A percentile compares a stretch with the other conserved stretches of the same genome.
Conservation (phyloP, 64 coral and sea anemone species). For the Pocillopora damicornis region DNA sequence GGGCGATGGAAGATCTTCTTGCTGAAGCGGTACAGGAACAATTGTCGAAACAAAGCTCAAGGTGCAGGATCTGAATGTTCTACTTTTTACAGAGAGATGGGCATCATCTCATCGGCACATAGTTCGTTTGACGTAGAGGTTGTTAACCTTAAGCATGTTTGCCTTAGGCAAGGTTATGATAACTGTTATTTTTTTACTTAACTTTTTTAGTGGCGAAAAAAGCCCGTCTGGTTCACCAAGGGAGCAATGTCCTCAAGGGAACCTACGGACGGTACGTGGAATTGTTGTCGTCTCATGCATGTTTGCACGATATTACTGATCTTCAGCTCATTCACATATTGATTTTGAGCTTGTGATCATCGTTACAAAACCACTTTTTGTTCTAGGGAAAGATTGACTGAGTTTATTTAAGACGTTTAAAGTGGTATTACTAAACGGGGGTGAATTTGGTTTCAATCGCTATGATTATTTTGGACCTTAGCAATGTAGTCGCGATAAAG, state of each 20-base stretch:
- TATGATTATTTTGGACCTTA: neutral
- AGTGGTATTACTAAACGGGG: neutral
- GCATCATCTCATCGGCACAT: neutral
- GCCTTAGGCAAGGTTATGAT: neutral
- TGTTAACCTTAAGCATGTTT: neutral
- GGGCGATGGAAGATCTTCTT: constrained; percentile 81
- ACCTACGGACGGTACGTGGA: neutral
- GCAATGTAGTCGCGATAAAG: too few relatives aligned
- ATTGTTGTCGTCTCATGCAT: neutral
- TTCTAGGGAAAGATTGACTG: neutral
- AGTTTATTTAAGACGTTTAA: neutral
- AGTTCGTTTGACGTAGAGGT: neutral
- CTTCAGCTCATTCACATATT: neutral
- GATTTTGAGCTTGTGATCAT: neutral
- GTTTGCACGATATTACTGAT: neutral
- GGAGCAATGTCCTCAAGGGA: constrained; percentile 13
- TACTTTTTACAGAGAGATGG: neutral
- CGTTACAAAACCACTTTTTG: neutral
- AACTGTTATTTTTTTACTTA: neutral
- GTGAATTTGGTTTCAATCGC: neutral
- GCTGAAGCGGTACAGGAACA: constrained; percentile 90
- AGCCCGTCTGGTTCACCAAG: constrained; percentile 29
- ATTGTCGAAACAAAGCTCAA: constrained; percentile 58
- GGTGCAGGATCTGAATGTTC: constrained; percentile 13
- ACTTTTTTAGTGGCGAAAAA: constrained; percentile 34